Evolutionary conservation across 2,888 invertebrate genomes (phyloP), one percentile per base, ranked within the genome.

Genomic region (Liodrosophila aerea): DNA sequence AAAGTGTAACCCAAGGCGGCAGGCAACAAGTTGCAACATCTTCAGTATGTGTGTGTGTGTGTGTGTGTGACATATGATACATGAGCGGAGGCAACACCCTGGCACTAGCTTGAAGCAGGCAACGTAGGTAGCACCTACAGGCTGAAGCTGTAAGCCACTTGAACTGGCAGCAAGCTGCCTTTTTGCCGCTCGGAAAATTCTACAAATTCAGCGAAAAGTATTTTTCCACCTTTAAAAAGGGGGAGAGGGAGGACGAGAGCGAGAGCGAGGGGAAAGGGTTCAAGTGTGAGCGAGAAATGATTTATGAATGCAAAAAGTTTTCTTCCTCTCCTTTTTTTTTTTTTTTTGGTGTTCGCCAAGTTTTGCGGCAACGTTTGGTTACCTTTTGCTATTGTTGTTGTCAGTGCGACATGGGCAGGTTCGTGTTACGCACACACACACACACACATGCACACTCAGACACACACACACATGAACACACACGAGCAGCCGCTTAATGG

Each of bases 181-280:
- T 31, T 52, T 27, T 22, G 18, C 31, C 8, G 11, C 40, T 27
- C 11, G 34, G 52, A 50, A 66, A 84, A 65, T 81, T 86, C 75
- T 86, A 81, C 81, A 76, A 84, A 81, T 86, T 81, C 81, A 81
- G 81, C 81, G 86, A 84, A 81, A 81, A 81, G 76, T 81, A 84
- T 86, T 78, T 76, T 81, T 81, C 63, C 82, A 84, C 81, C 81
- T 81, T 84, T 74, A 80, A 85, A 81, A 69, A 1, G 7, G 8
- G n/a, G 13, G 30, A 12, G 15, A 9, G 13, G 12, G 18, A 7
- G 27, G 0, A 7, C 2, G 7, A 4, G 2, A 8, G 7, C n/a
- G 29, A 4, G 1, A 30, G 3, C 7, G n/a, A 2, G 7, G 15
- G 1, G 9, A 13, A 15, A 41, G 18, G 40, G 36, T 13, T 33